phyloP scores from a whole-genome alignment of 2,113 vertebrate species.

The Pseudopipra pipra region DNA sequence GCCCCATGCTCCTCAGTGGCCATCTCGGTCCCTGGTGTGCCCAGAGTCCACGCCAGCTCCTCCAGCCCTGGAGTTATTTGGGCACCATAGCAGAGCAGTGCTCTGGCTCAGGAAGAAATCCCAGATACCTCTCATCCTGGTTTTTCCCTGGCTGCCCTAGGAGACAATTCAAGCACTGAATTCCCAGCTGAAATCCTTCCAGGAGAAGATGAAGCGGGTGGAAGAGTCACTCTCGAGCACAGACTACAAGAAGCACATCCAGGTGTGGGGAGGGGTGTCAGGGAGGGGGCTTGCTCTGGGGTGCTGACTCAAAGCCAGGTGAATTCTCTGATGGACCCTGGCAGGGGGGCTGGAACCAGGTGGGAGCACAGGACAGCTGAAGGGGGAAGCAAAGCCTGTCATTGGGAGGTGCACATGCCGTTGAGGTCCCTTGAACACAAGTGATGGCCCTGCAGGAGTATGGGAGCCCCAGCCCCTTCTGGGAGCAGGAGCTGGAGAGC shows the following conservation, averaged over 20 bases:
- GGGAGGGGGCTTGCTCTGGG: neutral
- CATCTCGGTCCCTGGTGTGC: neutral
- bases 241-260: constrained; percentile 80
- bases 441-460: constrained; percentile 75
- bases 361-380: neutral
- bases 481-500: constrained; percentile 95
- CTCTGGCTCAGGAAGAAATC: neutral
- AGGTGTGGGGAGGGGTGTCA: neutral
- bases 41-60: accelerated
- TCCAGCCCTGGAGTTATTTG: neutral
- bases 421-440: neutral
- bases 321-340: neutral
- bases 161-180: constrained; percentile 70
- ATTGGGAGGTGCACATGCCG: neutral
- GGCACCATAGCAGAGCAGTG: neutral
- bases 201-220: constrained; percentile 81
- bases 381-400: neutral
- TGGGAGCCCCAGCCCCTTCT: constrained; percentile 90
- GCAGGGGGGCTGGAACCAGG: neutral
- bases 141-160: constrained; percentile 53
- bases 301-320: neutral
- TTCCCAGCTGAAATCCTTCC: constrained; percentile 80
- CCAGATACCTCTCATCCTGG: neutral
- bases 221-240: constrained; percentile 83
- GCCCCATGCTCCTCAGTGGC: neutral